A percentile compares a stretch with the other conserved stretches of the same genome.
phyloP scores from a whole-genome alignment of 2,113 vertebrate genomes.

The Ochotona curzoniae region DNA sequence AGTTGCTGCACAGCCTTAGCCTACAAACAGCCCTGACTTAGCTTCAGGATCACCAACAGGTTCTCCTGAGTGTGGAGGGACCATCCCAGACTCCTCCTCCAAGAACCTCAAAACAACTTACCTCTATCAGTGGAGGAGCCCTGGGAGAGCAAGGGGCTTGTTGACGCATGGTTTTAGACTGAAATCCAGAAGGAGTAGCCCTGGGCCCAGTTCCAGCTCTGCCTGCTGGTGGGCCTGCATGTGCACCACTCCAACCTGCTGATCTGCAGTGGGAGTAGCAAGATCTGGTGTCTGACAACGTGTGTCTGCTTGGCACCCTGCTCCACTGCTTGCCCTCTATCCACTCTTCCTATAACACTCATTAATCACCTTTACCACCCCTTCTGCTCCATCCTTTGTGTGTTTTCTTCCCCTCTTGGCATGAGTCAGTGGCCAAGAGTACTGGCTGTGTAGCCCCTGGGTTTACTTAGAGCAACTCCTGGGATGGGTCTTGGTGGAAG shows the following conservation, averaged over 20 bases:
- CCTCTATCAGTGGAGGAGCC: background rate
- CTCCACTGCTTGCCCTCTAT: background rate
- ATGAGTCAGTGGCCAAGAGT: background rate
- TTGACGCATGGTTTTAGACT: background rate
- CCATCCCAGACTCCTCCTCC: background rate
- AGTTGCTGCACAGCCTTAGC: background rate
- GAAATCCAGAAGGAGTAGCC: background rate
- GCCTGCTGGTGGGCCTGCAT: background rate
- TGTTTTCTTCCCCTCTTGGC: background rate
- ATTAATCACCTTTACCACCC: fast-evolving
- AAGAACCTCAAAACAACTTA: background rate
- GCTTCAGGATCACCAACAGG: no score
- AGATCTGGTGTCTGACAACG: background rate
- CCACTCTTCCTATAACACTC: no score
- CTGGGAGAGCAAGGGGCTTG: background rate
- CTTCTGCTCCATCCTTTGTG: background rate
- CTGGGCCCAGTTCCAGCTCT: background rate
- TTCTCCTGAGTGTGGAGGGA: background rate
- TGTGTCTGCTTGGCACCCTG: background rate
- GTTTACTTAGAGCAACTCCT: background rate
- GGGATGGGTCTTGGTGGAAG: background rate
- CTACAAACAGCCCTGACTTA: background rate
- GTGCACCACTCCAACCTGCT: background rate
- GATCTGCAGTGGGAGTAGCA: background rate
- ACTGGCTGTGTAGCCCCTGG: background rate